Evolutionary conservation across 2,888 invertebrate genomes (phyloP), one percentile per base, ranked within the genome.

Genomic region (Callimorpha dominula): DNA sequence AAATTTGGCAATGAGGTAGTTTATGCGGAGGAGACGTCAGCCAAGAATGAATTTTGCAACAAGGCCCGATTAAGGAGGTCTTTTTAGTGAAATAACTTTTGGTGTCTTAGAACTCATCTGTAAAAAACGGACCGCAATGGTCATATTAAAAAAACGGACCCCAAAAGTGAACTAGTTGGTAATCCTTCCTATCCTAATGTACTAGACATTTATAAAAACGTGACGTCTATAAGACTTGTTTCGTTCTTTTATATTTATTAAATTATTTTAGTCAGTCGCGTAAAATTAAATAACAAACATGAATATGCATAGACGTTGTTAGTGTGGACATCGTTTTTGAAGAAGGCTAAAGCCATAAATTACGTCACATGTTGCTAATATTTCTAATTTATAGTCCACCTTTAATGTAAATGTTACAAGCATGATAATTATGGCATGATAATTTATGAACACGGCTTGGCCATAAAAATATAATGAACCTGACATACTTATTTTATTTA

Each of bases 331-430:
- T 52, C n/a, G 9, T 67, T 71, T 67, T 71, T 67, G 62, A 63
- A 20, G 62, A 60, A 71, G 57, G 68, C 65, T 62, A 50, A 42
- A 14, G 7, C n/a, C 67, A 71, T 71, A 67, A 67, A 71, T 71
- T 42, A 50, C 42, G 60, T 65, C 60, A 67, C 62, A 67, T 66
- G 66, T 66, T 66, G 71, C 67, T 71, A 67, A 67, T 67, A 67
- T 71, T n/a, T 40, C 8, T 66, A 67, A 71, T 71, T 67, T 67
- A 71, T 71, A 62, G 67, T 49, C 50, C 57, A 57, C 49, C 65
- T 71, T 71, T 67, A 50, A 71, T 71, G 40, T 71, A 67, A 71
- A 71, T 62, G 50, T 63, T 63, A 67, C 66, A 67, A 71, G 62
- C 71, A 65, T 71, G 65, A 62, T 71, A 71, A 70, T 70, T 71